phyloP scores from a whole-genome alignment of 2,113 vertebrate genomes.

The Petrocephalus microphthalmus region DNA sequence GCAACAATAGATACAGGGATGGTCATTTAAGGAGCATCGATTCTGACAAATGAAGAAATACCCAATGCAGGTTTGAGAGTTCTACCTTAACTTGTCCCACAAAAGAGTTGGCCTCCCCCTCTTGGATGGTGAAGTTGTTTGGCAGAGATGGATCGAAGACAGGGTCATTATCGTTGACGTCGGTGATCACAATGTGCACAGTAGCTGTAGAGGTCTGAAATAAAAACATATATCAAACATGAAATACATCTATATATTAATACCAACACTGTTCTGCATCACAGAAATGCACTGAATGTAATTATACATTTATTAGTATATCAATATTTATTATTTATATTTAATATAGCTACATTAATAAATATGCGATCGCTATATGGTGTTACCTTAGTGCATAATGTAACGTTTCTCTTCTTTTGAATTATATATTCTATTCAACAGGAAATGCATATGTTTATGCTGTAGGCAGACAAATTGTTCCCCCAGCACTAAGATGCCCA shows the following conservation, averaged over 20 bases:
- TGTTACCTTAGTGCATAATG: background rate
- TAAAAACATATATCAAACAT: conserved; percentile 25
- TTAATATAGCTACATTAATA: background rate
- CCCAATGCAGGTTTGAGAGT: background rate
- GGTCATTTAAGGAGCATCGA: background rate
- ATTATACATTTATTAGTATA: background rate
- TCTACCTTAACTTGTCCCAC: conserved; percentile 90
- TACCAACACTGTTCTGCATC: background rate
- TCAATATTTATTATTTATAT: background rate
- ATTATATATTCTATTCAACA: background rate
- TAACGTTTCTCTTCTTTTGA: background rate
- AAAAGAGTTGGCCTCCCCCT: conserved; percentile 79
- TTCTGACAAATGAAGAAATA: background rate
- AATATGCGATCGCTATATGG: background rate
- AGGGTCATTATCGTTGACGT: conserved; percentile 93
- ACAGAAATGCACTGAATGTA: background rate
- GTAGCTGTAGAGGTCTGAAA: conserved; percentile 81
- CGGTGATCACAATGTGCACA: conserved; percentile 83
- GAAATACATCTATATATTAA: background rate
- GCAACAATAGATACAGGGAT: background rate
- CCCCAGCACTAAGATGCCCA: background rate
- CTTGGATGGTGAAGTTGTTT: conserved; percentile 80
- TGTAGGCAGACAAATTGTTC: background rate
- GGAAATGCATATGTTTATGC: background rate
- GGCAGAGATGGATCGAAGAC: conserved; percentile 77